A percentile compares a stretch with the other conserved stretches of the same genome.
phyloP scores from a whole-genome alignment of 2,113 vertebrate species.

The Nettapus auritus region DNA sequence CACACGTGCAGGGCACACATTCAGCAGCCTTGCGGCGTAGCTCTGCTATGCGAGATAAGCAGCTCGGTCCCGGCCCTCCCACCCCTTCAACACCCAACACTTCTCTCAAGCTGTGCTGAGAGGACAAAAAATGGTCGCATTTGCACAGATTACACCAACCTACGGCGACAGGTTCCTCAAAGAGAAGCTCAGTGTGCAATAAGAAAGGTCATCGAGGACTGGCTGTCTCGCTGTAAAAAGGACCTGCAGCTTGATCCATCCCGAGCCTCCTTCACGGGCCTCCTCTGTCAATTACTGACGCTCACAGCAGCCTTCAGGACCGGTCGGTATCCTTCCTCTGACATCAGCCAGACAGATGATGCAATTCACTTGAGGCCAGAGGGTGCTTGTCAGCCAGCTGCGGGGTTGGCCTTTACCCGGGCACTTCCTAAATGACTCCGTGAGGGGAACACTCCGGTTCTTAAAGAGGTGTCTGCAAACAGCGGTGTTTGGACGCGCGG shows the following conservation, averaged over 20 bases:
- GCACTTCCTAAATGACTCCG: not conserved
- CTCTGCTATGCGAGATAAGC: not conserved
- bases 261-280: not conserved
- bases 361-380: not conserved
- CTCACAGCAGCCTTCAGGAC: not conserved
- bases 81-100: not conserved
- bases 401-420: not conserved
- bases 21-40: rapidly evolving
- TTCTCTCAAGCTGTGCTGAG: not conserved
- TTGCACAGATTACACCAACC: not conserved
- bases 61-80: not conserved
- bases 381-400: not conserved
- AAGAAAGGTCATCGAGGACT: not conserved
- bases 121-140: not conserved
- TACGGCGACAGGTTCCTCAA: not conserved
- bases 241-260: not conserved
- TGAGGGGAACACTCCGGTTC: not conserved
- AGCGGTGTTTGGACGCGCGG: not conserved
- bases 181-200: not conserved
- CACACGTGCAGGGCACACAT: rapidly evolving
- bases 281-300: not conserved
- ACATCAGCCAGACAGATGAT: not conserved
- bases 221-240: not conserved
- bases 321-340: not conserved
- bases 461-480: not conserved